Base-by-base conservation (phyloP, 2,113 vertebrate genomes). In the Epinephelus fuscoguttatus region DNA sequence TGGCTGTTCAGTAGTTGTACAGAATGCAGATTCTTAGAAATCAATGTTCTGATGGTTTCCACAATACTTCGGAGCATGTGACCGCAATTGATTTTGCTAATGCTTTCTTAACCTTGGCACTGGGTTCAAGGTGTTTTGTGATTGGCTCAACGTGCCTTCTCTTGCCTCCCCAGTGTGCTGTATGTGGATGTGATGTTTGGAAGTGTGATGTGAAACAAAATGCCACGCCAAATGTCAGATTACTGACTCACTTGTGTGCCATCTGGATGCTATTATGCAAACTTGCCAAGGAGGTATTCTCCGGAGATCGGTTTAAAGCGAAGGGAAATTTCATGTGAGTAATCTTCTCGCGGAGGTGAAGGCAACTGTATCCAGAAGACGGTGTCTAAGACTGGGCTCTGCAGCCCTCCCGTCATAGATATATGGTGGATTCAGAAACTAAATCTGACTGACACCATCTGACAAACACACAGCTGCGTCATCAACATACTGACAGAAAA, bases 241-340 rank as follows among this genome's bases (percentile, higher is more conserved):
- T 42, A 88, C 86, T 95, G 94, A 96, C 87, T 96, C 95, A 95
- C 88, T 90, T 73, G 78, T 61, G 53, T 52, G 84, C 94, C 95
- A 95, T 96, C 94, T 95, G 95, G 92, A 92, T 91, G 89, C 90
- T 88, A 91, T 94, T 93, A 95, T 92, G 88, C 88, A 90, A 84
- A 91, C 85, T 87, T 75, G 50, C 75, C 88, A 73, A 84, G 84
- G 87, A 94, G 92, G 88, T 88, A 84, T 94, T 91, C 91, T 93
- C 91, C 59, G 56, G 88, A 87, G 88, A 82, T 85, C 77, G 64
- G 78, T 89, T 88, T 77, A 75, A 50, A 80, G 69, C 14, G 42
- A 86, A 86, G 87, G 71, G 69, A 74, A 79, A 83, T 77, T 55
- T 73, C 63, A 80, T 55, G 62, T 86, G 90, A 88, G 84, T 87